Base-by-base conservation (phyloP, 1,140 invertebrate species). In the Caenorhabditis elegans region DNA sequence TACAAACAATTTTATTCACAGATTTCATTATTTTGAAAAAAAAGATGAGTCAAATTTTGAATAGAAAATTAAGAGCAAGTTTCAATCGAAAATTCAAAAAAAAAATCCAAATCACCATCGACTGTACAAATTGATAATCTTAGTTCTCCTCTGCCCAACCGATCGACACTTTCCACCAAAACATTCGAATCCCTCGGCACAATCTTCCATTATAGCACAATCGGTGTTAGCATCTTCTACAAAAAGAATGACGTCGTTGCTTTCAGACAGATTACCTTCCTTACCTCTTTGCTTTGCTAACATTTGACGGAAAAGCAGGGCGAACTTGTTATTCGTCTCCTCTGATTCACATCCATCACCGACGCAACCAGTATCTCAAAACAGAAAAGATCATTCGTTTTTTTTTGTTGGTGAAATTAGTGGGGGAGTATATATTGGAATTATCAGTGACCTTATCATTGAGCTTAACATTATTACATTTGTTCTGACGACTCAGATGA, bases 101-200 rank as follows among this genome's bases (percentile, higher is more conserved):
- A 43, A 43, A 43, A 43, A 43, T n/a, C n/a, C n/a, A 0, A 28
- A 60, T 70, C 60, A 70, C 60, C 60, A 70, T 11, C 60, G 60
- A 43, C 60, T 70, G n/a, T 70, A 70, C 60, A 70, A 70, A 70
- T 70, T 70, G 19, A 70, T 19, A 15, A 70, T 70, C 39, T 70
- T 70, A n/a, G 60, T 70, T 13, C 60, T 39, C 3, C 60, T 24
- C 26, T 31, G 34, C n/a, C 60, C 60, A 31, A 70, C 39, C n/a
- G 60, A 70, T 24, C 60, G 31, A 22, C 60, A 70, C 13, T 70
- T 70, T 19, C 19, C 34, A 13, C 24, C 15, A 34, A 39, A 5
- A 13, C 60, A 70, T 13, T 70, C 60, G 34, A 39, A 22, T 2
- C 24, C 26, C 2, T 24, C 34, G 28, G 60, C 34, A 22, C 60